A percentile compares a stretch with the other conserved stretches of the same genome.
Evolutionary conservation across 2,797 vertebrate genomes (phyloP).

Genomic region (Gymnoscopelus microlampas): DNA sequence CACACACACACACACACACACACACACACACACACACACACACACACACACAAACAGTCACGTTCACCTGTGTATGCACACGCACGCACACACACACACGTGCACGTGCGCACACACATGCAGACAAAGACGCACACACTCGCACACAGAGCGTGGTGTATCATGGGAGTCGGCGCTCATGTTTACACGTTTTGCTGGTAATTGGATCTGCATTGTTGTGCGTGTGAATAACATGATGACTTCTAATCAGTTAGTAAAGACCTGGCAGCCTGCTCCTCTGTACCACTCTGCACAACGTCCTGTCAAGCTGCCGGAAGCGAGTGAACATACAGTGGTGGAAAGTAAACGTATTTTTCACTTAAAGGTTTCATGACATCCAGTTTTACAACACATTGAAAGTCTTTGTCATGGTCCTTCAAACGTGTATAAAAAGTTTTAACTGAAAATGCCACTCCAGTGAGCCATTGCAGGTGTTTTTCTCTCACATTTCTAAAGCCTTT

Average conservation of each 20-base stretch:
- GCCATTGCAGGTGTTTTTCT: too few relatives aligned
- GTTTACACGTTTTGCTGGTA: constrained; percentile 68
- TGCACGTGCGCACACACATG: constrained; percentile 39
- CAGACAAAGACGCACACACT: constrained; percentile 25
- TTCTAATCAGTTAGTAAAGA: constrained; percentile 74
- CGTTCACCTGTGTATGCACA: constrained; percentile 1
- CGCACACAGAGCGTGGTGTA: constrained; percentile 39
- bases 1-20: constrained; percentile 42
- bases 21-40: constrained; percentile 25
- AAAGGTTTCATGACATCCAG: too few relatives aligned
- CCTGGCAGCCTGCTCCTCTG: constrained; percentile 31
- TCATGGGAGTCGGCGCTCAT: constrained; percentile 65
- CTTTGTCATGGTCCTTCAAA: too few relatives aligned
- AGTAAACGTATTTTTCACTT: too few relatives aligned
- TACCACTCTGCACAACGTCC: constrained; percentile 63
- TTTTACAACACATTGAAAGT: too few relatives aligned
- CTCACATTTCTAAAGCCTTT: too few relatives aligned
- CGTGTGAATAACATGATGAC: constrained; percentile 53
- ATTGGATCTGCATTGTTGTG: constrained; percentile 70
- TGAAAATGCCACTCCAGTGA: too few relatives aligned
- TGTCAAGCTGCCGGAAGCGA: too few relatives aligned
- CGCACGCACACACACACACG: constrained; percentile 36
- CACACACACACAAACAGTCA: not conserved
- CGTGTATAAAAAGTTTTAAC: too few relatives aligned
- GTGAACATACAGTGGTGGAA: too few relatives aligned